Evolutionary conservation across 2,113 vertebrate genomes (phyloP), one percentile per base, ranked within the genome.

Genomic region (Cinclus mexicanus): DNA sequence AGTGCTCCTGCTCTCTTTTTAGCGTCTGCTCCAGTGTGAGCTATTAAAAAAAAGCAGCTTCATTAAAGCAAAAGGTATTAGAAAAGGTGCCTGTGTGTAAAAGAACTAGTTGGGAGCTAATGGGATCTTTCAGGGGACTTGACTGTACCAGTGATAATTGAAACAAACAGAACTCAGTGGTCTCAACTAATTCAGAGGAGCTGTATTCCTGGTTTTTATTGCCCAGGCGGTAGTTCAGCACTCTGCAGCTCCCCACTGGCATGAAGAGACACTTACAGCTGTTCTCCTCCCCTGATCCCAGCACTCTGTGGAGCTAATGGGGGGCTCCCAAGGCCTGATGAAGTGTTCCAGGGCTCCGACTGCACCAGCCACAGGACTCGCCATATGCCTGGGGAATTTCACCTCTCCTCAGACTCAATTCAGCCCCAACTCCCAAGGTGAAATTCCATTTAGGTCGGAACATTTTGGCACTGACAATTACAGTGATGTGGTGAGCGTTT

Each of bases 141-240:
- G 78, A 52, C 70, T 78, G 69, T 87, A 83, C 82, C 60, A 7
- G 33, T 59, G 76, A 77, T 93, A 94, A 97, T 72, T 96, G 97
- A 95, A 97, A 95, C 95, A 91, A 97, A 94, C 80, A 90, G 91
- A 97, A 35, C 77, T 90, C 90, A 19, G 79, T 83, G 92, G 91
- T 67, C 77, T 80, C 18, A 35, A 44, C 65, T 57, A 55, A 86
- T 86, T 91, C 93, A 71, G 75, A 18, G 35, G 47, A 91, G 83
- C 80, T 83, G 52, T 31, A 35, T 53, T 85, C 52, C 75, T 89
- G 56, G 31, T 90, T 84, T 81, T 31, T 63, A 91, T 96, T 94
- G 84, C 57, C 71, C 61, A 94, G 67, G 93, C 76, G 53, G 93
- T 11, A 60, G 90, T 37, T 96, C n/a, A 88, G 76, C 64, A 12